Evolutionary conservation across 2,797 vertebrate genomes (phyloP), one percentile per base, ranked within the genome.

Genomic region (Eospalax fontanierii): DNA sequence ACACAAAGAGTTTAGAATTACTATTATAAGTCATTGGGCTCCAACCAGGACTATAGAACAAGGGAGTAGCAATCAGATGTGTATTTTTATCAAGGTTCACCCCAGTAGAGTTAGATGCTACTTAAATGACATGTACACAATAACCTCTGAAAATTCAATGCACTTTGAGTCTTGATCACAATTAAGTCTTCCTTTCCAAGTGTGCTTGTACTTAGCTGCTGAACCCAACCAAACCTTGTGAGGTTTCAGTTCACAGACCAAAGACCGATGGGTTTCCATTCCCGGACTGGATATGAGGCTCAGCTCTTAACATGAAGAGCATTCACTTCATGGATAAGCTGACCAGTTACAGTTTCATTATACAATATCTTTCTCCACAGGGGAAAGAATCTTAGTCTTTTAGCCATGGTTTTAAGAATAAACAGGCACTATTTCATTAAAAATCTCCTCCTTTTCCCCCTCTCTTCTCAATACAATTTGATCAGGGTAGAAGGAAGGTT

Each of bases 181-280:
- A 54, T n/a, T 40, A 81, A 83, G 54, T 33, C 68, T 66, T 76
- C 38, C 66, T 22, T 87, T 87, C n/a, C 76, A 96, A 89, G 89
- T 87, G 57, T 92, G 88, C 61, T 91, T 96, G 74, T 46, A 79
- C 65, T 93, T 96, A 88, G 75, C 54, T 61, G 71, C 79, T 86
- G 80, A 88, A 93, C 84, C 59, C 74, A 90, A 38, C 73, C 94
- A 59, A 85, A 73, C 71, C 74, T 90, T 78, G 21, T 65, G 70
- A 86, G 80, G 35, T 71, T 71, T 87, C 35, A 80, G 82, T 54
- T 83, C 46, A 18, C 9, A 33, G 57, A 80, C 38, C 40, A 40
- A 86, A 92, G 93, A 89, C 30, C 88, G 40, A 81, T 14, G 46
- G n/a, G 30, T 75, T 30, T 59, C 46, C 86, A 22, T 4, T 82